A percentile compares a stretch with the other conserved stretches of the same genome.
phyloP scores from a whole-genome alignment of 2,888 invertebrate species.

The Creontiades dilutus region DNA sequence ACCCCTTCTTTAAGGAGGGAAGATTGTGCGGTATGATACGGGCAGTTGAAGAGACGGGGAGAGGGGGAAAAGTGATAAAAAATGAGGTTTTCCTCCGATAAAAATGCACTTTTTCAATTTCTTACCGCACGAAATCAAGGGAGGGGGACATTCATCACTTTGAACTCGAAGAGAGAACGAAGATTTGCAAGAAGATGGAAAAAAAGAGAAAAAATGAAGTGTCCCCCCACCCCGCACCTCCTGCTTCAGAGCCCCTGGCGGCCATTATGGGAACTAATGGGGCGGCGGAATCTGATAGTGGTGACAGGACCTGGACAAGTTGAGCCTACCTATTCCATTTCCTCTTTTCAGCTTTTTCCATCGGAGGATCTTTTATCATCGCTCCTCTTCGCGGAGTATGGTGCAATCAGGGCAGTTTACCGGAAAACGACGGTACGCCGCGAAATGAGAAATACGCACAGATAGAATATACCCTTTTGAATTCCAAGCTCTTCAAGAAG shows the following conservation, averaged over 20 bases:
- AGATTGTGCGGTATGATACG: conserved; percentile 25
- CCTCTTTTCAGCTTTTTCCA: background rate
- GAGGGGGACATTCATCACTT: conserved; percentile 6
- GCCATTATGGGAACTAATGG: conserved; percentile 12
- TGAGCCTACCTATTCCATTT: background rate
- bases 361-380: background rate
- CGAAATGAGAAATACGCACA: no score
- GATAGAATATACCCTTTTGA: no score
- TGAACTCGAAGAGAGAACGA: background rate
- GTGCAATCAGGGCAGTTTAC: background rate
- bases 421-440: no score
- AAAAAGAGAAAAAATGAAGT: background rate
- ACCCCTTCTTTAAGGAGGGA: background rate
- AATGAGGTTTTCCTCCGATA: conserved; percentile 36
- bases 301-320: background rate
- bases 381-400: background rate
- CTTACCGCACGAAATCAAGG: background rate
- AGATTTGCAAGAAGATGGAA: conserved; percentile 19
- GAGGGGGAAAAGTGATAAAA: background rate
- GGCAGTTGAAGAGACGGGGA: background rate
- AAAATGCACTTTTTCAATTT: conserved; percentile 59
- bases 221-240: background rate
- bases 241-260: background rate
- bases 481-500: no score
- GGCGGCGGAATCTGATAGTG: background rate